A percentile compares a stretch with the other conserved stretches of the same genome.
phyloP scores from a whole-genome alignment of 2,888 invertebrate species.

The Epinotia ramella region DNA sequence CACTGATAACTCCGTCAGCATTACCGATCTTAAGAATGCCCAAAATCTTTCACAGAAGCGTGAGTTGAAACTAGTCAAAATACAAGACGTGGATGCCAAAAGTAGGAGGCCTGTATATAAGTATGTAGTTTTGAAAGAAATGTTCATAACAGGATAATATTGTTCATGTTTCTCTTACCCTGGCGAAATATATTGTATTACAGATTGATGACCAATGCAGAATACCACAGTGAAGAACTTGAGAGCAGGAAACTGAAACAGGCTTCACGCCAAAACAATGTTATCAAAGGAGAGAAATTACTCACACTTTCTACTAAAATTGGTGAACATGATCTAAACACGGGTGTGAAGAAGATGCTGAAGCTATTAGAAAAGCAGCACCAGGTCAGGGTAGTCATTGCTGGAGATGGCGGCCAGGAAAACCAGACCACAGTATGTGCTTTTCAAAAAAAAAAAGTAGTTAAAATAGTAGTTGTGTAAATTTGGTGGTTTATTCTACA shows the following conservation, averaged over 20 bases:
- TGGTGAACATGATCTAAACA: conserved; percentile 87
- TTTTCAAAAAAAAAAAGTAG: conserved; percentile 8
- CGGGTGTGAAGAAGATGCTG: conserved; percentile 86
- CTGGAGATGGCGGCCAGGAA: conserved; percentile 75
- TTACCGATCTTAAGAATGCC: conserved; percentile 88
- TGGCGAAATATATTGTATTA: conserved; percentile 33
- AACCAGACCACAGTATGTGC: conserved; percentile 63
- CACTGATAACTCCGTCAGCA: conserved; percentile 83
- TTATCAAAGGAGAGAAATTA: conserved; percentile 87
- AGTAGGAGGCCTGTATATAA: conserved; percentile 89
- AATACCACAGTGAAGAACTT: conserved; percentile 87
- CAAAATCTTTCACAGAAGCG: conserved; percentile 88
- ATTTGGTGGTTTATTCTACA: no score
- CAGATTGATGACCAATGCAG: conserved; percentile 87
- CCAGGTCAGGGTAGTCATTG: conserved; percentile 87
- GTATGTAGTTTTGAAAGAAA: conserved; percentile 60
- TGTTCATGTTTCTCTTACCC: neutral
- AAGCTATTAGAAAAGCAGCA: conserved; percentile 88
- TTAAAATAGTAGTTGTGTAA: no score
- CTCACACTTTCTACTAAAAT: conserved; percentile 87
- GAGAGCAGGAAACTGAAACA: conserved; percentile 82
- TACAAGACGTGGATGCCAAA: conserved; percentile 88
- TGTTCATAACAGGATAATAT: conserved; percentile 1
- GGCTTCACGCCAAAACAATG: conserved; percentile 65
- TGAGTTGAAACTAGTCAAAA: conserved; percentile 88